Evolutionary conservation across 2,888 invertebrate species (phyloP).

Genomic region (Dendrolimus houi): DNA sequence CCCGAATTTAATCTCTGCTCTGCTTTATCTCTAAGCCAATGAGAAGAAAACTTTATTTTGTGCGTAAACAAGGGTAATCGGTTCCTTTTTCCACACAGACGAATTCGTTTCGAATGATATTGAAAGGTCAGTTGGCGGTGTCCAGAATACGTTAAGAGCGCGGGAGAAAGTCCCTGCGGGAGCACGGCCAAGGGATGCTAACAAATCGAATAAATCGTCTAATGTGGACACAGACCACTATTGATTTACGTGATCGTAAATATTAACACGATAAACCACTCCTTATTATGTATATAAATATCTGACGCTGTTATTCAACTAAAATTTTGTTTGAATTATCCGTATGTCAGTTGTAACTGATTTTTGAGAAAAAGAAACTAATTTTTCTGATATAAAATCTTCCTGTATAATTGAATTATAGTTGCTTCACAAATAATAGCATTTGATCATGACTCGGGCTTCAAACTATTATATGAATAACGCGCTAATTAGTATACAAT

Average conservation of each 20-base stretch:
- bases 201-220: conserved; percentile 37
- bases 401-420: too few species aligned
- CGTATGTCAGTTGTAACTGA: too few species aligned
- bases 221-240: conserved; percentile 26
- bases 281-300: too few species aligned
- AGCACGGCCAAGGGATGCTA: conserved; percentile 17
- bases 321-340: too few species aligned
- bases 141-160: conserved; percentile 52
- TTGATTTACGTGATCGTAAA: conserved; percentile 32
- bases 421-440: too few species aligned
- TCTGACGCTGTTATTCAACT: too few species aligned
- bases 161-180: conserved; percentile 17
- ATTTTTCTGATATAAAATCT: too few species aligned
- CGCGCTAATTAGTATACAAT: too few species aligned
- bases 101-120: conserved; percentile 43
- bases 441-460: too few species aligned
- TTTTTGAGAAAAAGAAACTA: too few species aligned
- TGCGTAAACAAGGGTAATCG: conserved; percentile 66
- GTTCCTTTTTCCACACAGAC: conserved; percentile 49
- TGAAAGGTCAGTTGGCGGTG: conserved; percentile 50
- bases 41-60: conserved; percentile 70
- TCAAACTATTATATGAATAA: too few species aligned
- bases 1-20: conserved; percentile 64
- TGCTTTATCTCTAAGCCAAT: conserved; percentile 58
- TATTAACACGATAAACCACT: conserved; percentile 1